Conservation (phyloP, 2,113 vertebrate species). For the Cynocephalus volans region DNA sequence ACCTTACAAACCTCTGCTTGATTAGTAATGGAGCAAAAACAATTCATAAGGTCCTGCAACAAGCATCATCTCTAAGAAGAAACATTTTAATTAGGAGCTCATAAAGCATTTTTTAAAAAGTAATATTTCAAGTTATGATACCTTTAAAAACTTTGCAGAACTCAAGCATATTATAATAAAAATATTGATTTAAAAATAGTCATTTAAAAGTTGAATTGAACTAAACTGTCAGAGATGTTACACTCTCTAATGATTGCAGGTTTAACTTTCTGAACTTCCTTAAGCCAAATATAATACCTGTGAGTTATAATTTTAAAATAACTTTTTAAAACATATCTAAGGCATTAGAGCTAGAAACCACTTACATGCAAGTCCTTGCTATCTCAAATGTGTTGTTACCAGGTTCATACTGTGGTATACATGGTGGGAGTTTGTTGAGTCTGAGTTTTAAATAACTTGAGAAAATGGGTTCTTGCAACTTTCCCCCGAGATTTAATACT, state of each 20-base stretch:
- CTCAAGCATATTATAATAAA: slow-evolving; percentile 33
- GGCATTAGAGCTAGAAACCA: background rate
- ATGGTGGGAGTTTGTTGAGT: slow-evolving; percentile 58
- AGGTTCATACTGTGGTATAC: slow-evolving; percentile 1
- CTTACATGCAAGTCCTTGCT: slow-evolving; percentile 16
- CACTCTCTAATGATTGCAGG: background rate
- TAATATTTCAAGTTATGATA: background rate
- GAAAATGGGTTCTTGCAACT: slow-evolving; percentile 75
- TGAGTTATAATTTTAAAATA: slow-evolving; percentile 3
- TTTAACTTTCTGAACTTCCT: background rate
- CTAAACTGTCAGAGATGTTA: background rate
- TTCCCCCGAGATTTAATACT: slow-evolving; percentile 67
- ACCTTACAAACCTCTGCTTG: background rate
- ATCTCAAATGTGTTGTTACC: background rate
- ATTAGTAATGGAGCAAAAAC: background rate
- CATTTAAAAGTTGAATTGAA: slow-evolving; percentile 11
- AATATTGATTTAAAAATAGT: slow-evolving; percentile 24
- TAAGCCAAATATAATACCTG: background rate
- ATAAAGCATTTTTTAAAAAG: background rate
- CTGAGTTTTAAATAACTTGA: slow-evolving; percentile 83
- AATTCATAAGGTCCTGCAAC: background rate
- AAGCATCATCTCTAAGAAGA: background rate
- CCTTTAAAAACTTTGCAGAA: background rate
- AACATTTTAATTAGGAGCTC: slow-evolving; percentile 3
- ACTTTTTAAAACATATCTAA: background rate